Evolutionary conservation across 1,140 invertebrate species (phyloP).

Genomic region (Aphis craccivora): DNA sequence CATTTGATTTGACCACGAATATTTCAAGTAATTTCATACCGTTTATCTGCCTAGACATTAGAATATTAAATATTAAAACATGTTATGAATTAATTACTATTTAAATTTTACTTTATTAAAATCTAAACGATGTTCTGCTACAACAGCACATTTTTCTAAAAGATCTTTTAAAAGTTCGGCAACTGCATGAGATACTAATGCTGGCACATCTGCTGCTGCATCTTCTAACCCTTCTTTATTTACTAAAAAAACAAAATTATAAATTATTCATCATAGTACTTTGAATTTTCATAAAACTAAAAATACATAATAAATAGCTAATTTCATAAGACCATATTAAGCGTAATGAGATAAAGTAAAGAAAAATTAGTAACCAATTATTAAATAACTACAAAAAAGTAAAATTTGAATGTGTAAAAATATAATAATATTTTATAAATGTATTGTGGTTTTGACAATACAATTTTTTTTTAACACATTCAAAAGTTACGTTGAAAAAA

Average conservation of each 20-base stretch:
- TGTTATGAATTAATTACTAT: conserved; percentile 2
- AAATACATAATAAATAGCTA: background rate
- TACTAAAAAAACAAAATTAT: conserved; percentile 67
- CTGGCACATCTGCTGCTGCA: conserved; percentile 85
- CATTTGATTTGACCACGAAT: conserved; percentile 94
- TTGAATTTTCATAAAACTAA: background rate
- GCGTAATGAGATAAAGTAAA: background rate
- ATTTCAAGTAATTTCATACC: conserved; percentile 88
- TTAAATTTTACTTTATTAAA: conserved; percentile 75
- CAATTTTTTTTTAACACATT: no score
- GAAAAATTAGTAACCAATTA: background rate
- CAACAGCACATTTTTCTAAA: conserved; percentile 90
- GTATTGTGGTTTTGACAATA: no score
- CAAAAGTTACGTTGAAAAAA: no score
- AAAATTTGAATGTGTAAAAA: background rate
- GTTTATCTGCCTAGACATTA: conserved; percentile 75
- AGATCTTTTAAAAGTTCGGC: conserved; percentile 92
- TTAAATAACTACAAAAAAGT: background rate
- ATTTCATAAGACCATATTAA: background rate
- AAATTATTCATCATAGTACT: background rate
- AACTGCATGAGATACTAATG: conserved; percentile 92
- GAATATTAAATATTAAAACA: background rate
- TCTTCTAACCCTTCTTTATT: conserved; percentile 86
- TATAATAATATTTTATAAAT: background rate
- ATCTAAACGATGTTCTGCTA: conserved; percentile 94